phyloP scores from a whole-genome alignment of 2,113 vertebrate genomes.

The rat (Rattus norvegicus) region GRCr8 NC_086024.1:143816001-143816500 shows the following conservation, averaged over 20 bases:
- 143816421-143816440: background rate
- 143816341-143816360: background rate
- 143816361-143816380: fast-evolving
- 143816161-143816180: too few relatives aligned
- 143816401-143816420: background rate
- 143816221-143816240: background rate
- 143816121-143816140: background rate
- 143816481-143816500: too few relatives aligned
- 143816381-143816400: background rate
- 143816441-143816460: too few relatives aligned
- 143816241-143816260: background rate
- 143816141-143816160: background rate
- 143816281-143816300: background rate
- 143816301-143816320: too few relatives aligned
- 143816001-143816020: too few relatives aligned
- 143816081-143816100: background rate
- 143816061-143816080: background rate
- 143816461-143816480: background rate
- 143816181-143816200: background rate
- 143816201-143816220: too few relatives aligned
- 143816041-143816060: background rate
- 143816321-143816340: background rate
- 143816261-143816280: background rate
- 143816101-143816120: background rate
- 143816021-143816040: background rate